A percentile compares a stretch with the other conserved stretches of the same genome.
Conservation (phyloP, 2,113 vertebrate species). For the Mellivora capensis region DNA sequence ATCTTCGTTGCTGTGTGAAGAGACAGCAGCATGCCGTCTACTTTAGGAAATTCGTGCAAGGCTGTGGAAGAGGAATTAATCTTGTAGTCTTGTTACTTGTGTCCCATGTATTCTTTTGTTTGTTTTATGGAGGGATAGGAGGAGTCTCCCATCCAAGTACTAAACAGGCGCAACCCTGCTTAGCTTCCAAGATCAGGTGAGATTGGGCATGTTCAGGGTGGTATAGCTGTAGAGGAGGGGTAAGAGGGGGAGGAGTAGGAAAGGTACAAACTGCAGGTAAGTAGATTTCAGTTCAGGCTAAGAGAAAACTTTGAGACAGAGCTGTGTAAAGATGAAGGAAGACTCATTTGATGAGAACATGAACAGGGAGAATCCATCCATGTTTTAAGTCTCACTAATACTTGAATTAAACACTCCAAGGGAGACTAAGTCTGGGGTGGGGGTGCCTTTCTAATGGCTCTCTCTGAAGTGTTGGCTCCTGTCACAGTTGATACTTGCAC, state of each 20-base stretch:
- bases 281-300: neutral
- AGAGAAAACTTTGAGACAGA: neutral
- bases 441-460: neutral
- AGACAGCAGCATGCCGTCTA: neutral
- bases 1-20: neutral
- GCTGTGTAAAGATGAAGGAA: neutral
- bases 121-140: neutral
- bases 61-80: neutral
- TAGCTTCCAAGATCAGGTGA: too few relatives aligned
- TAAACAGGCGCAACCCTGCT: too few relatives aligned
- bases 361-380: neutral
- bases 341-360: neutral
- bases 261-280: neutral
- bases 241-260: neutral
- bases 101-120: neutral
- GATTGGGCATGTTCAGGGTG: too few relatives aligned
- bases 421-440: neutral
- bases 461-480: neutral
- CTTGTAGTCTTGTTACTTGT: neutral
- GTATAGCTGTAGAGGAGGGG: too few relatives aligned
- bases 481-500: neutral
- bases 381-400: neutral
- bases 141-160: too few relatives aligned
- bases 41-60: neutral
- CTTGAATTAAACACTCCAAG: neutral